Evolutionary conservation across 2,113 vertebrate genomes (phyloP), one percentile per base, ranked within the genome.

Genomic region (Poeciliopsis retropinna): DNA sequence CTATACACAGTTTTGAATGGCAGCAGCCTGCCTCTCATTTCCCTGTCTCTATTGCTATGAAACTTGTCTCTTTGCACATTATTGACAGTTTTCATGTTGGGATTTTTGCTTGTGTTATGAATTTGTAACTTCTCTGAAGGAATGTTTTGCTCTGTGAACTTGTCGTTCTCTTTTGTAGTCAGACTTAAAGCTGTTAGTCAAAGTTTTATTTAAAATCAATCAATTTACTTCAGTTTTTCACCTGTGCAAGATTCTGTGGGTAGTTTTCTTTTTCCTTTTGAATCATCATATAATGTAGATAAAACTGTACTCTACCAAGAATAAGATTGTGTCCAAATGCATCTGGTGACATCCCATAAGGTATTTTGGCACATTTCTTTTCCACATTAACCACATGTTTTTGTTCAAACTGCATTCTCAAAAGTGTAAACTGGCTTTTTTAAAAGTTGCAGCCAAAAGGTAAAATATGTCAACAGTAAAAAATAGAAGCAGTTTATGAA

Each of bases 11-110:
- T 64, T 86, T 79, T 90, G 88, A 92, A 67, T 86, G 87, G 87
- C 90, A 91, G 85, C 83, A 84, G 74, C 79, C 82, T 73, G 78
- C 85, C 77, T 79, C 84, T 77, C 8, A 83, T 84, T 90, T 87
- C 84, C 71, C 60, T 64, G 64, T 73, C 76, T 76, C 73, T 82
- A 47, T 70, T 32, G 54, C 76, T 66, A 66, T 81, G 67, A 84
- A 85, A 85, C 76, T 67, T 74, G 62, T 8, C 72, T 72, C 73
- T 80, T 73, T 82, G 73, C 81, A 85, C 76, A 74, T 79, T 87
- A 70, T 71, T 81, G 80, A 87, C 76, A 85, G 73, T 74, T 88
- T 81, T 82, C 47, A 85, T 76, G 60, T 34, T 1, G 19, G 32
- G 67, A 72, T 82, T 86, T 81, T 71, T 79, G 54, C 30, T 69